Evolutionary conservation across 30 jellyfish, hydroid and myxozoan genomes (phyloP).

Genomic region (Mastigias papua): DNA sequence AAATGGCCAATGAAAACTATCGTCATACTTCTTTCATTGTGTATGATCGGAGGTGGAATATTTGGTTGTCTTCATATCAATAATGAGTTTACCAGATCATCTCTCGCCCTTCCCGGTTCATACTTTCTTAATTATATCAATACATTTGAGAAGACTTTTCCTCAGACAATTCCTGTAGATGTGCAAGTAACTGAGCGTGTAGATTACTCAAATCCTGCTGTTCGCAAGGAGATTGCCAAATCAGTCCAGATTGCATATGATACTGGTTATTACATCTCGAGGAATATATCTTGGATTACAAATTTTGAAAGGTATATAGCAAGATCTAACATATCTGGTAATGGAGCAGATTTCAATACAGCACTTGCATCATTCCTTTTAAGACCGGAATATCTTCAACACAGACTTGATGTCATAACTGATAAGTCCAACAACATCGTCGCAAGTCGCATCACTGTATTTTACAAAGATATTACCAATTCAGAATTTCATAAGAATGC

Average conservation of each 20-base stretch:
- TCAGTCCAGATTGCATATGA: constrained; percentile 33
- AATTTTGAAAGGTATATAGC: constrained; percentile 8
- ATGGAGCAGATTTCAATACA: constrained; percentile 18
- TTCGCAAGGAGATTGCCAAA: constrained; percentile 40
- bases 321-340: not conserved
- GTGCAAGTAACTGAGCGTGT: constrained; percentile 25
- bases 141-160: constrained; percentile 36
- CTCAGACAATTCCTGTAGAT: constrained; percentile 49
- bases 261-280: constrained; percentile 46
- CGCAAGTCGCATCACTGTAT: constrained; percentile 49
- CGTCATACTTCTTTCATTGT: constrained; percentile 23
- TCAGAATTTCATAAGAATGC: constrained; percentile 56
- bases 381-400: constrained; percentile 1
- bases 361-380: constrained; percentile 29
- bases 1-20: constrained; percentile 22
- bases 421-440: constrained; percentile 30
- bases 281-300: constrained; percentile 31
- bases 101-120: constrained; percentile 37
- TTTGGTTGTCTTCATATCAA: constrained; percentile 32
- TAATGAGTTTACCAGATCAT: constrained; percentile 17
- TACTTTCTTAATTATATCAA: constrained; percentile 26
- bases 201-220: constrained; percentile 42
- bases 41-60: constrained; percentile 55
- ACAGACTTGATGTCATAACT: constrained; percentile 4
- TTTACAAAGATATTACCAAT: constrained; percentile 1